Percentiles rank a stretch among this genome's conserved stretches.
phyloP scores from a whole-genome alignment of 2,888 invertebrate species.

The Phalera bucephala region DNA sequence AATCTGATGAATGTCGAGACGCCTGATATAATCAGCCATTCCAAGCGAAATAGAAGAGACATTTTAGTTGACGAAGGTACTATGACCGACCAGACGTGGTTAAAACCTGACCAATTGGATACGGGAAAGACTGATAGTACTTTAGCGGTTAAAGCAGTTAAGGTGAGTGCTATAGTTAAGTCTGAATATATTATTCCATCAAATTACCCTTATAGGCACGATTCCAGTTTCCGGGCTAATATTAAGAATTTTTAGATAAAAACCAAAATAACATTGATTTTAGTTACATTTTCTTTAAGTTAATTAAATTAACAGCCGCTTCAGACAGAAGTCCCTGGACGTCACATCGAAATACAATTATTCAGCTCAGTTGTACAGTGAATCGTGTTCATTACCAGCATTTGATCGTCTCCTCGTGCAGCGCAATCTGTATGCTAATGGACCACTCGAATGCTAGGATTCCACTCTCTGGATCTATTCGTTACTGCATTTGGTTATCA shows the following conservation, averaged over 20 bases:
- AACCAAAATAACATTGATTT: too few species aligned
- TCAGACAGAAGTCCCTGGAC: slow-evolving; percentile 2
- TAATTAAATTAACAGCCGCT: too few species aligned
- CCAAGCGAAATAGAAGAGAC: slow-evolving; percentile 59
- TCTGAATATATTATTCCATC: too few species aligned
- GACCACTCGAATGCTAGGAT: slow-evolving; percentile 36
- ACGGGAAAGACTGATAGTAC: slow-evolving; percentile 64
- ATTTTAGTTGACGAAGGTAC: slow-evolving; percentile 61
- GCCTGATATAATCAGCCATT: slow-evolving; percentile 71
- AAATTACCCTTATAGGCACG: too few species aligned
- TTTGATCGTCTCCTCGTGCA: slow-evolving; percentile 46
- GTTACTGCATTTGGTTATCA: slow-evolving; percentile 33
- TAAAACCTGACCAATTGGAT: slow-evolving; percentile 55
- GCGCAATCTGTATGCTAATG: slow-evolving; percentile 76
- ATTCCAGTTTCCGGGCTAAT: too few species aligned
- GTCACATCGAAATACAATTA: slow-evolving; percentile 30
- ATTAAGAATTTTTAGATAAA: too few species aligned
- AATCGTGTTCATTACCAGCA: slow-evolving; percentile 53
- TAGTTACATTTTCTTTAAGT: too few species aligned
- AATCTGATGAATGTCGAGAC: slow-evolving; percentile 61
- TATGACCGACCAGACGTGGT: slow-evolving; percentile 53
- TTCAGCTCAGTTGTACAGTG: slow-evolving; percentile 28
- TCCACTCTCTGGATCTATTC: slow-evolving; percentile 37
- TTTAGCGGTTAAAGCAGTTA: slow-evolving; percentile 53
- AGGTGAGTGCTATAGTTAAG: slow-evolving; percentile 64